Evolutionary conservation across 2,797 vertebrate genomes (phyloP).

Genomic region (Borostomias antarcticus): DNA sequence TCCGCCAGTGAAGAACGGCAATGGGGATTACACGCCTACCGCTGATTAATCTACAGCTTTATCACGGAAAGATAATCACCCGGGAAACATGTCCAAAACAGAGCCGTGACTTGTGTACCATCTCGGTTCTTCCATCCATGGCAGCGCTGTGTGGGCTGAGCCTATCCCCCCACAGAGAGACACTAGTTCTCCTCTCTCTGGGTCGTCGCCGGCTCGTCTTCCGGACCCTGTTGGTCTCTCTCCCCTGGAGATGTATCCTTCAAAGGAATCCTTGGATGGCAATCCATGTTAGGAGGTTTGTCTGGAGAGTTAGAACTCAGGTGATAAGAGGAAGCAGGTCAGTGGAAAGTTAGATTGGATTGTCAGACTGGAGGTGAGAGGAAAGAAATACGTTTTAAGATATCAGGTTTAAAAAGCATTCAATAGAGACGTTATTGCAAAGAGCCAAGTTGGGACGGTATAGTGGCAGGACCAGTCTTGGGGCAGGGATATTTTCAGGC

Average conservation of each 20-base stretch:
- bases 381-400: not conserved
- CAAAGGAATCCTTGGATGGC: not conserved
- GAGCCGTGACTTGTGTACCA: conserved; percentile 32
- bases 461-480: not conserved
- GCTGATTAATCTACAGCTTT: not conserved
- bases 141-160: conserved; percentile 27
- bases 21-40: not conserved
- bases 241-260: not conserved
- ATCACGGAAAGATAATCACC: too few relatives aligned
- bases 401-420: not conserved
- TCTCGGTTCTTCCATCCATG: conserved; percentile 57
- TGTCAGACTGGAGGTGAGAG: too few relatives aligned
- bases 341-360: too few relatives aligned
- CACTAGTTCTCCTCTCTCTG: not conserved
- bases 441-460: not conserved
- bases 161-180: not conserved
- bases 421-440: not conserved
- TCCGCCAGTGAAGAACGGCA: not conserved
- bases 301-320: not conserved
- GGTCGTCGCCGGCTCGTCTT: not conserved
- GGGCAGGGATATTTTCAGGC: not conserved
- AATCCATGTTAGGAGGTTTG: not conserved
- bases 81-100: conserved; percentile 24
- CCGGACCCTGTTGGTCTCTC: not conserved
- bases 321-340: not conserved